Conservation (phyloP, 2,888 invertebrate genomes). For the Alsophila aescularia region DNA sequence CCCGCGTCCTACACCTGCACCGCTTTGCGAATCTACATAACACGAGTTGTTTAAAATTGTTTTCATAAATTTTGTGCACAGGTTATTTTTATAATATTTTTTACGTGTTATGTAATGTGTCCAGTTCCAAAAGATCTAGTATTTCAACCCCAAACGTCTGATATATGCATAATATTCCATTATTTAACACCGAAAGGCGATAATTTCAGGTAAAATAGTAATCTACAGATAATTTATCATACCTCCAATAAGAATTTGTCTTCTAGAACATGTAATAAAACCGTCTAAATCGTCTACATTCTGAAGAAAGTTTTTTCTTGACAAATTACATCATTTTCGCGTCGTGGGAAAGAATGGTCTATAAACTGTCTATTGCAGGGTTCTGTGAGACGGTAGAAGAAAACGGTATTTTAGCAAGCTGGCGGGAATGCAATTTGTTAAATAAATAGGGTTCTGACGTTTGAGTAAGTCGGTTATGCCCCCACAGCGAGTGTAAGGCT, state of each 20-base stretch:
- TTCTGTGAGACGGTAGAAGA: neutral
- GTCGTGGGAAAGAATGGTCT: neutral
- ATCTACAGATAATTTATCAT: neutral
- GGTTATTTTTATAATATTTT: neutral
- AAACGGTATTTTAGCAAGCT: neutral
- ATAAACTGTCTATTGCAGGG: constrained; percentile 1
- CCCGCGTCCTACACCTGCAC: too few relatives aligned
- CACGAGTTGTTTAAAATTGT: too few relatives aligned
- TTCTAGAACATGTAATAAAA: constrained; percentile 8
- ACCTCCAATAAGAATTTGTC: constrained; percentile 2
- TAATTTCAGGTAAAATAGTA: neutral
- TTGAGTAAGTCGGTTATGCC: neutral
- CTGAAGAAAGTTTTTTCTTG: constrained; percentile 4
- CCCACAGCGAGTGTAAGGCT: neutral
- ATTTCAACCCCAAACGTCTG: neutral
- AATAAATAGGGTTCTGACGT: neutral
- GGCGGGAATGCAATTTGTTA: neutral
- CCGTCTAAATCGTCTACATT: constrained; percentile 1
- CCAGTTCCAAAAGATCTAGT: neutral
- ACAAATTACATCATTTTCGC: constrained; percentile 5
- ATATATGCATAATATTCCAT: neutral
- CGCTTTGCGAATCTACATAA: too few relatives aligned
- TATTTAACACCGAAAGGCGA: neutral
- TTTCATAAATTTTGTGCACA: too few relatives aligned
- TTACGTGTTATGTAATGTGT: too few relatives aligned